phyloP scores from a whole-genome alignment of 1,140 invertebrate species.

The Drosophila sp. region DNA sequence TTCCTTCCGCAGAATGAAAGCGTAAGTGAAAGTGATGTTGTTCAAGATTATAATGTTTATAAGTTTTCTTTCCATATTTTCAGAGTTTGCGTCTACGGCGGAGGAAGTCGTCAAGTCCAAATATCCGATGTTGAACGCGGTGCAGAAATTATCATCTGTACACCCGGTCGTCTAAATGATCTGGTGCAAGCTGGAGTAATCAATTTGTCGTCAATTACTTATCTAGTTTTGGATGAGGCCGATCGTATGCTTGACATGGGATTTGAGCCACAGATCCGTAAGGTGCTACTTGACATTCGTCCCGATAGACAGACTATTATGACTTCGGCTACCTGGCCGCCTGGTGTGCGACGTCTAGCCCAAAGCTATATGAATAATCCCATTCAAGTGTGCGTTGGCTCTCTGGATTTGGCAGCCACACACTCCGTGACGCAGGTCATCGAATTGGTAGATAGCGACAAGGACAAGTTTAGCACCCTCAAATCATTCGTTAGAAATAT shows the following conservation, averaged over 20 bases:
- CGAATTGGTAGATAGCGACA: conserved; percentile 89
- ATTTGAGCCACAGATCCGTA: conserved; percentile 94
- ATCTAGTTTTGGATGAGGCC: conserved; percentile 96
- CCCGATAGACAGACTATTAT: conserved; percentile 94
- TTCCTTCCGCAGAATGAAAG: conserved; percentile 92
- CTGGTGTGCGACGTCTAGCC: conserved; percentile 92
- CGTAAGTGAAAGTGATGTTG: conserved; percentile 86
- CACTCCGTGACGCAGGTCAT: conserved; percentile 93
- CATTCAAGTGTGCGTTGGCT: conserved; percentile 94
- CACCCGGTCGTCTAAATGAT: conserved; percentile 95
- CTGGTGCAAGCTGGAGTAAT: conserved; percentile 88
- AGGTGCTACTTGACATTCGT: conserved; percentile 90
- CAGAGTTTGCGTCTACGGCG: conserved; percentile 94
- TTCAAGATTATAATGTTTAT: background rate
- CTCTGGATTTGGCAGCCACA: conserved; percentile 93
- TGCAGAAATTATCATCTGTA: conserved; percentile 95
- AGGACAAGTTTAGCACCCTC: conserved; percentile 88
- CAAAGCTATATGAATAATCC: conserved; percentile 94
- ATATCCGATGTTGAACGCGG: conserved; percentile 89
- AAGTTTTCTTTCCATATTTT: conserved; percentile 19
- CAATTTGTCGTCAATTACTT: conserved; percentile 91
- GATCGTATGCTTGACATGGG: conserved; percentile 93
- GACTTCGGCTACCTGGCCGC: conserved; percentile 96
- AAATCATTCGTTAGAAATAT: conserved; percentile 85
- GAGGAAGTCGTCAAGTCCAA: conserved; percentile 91